Evolutionary conservation across 2,113 vertebrate genomes (phyloP).

Genomic region (Panurus biarmicus): DNA sequence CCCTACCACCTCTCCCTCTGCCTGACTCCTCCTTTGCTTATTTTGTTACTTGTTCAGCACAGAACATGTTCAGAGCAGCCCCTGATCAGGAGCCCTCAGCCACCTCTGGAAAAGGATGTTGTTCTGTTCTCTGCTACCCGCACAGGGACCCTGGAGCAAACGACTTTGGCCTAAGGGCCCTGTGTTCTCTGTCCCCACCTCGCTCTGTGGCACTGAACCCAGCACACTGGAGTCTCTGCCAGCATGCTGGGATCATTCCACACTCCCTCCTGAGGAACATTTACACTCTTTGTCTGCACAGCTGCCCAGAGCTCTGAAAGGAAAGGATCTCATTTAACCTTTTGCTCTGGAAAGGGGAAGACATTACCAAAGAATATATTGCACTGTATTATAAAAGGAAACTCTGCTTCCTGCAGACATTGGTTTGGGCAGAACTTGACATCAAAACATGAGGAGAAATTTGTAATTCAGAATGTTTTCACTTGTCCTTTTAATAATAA

Average conservation of each 20-base stretch:
- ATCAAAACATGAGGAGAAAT: background rate
- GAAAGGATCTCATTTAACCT: background rate
- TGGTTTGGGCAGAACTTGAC: background rate
- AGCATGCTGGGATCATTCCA: background rate
- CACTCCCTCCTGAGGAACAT: background rate
- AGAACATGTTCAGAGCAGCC: background rate
- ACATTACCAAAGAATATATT: background rate
- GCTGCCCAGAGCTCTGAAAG: background rate
- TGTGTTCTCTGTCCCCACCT: background rate
- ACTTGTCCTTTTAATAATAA: background rate
- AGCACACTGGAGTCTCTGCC: background rate
- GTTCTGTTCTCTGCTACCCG: background rate
- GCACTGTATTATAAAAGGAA: background rate
- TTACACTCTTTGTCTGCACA: background rate
- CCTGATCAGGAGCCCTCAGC: background rate
- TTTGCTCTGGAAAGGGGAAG: background rate
- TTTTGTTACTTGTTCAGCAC: background rate
- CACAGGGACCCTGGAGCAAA: background rate
- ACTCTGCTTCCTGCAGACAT: background rate
- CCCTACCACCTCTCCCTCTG: background rate
- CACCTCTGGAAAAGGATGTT: background rate
- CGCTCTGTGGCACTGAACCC: accelerated
- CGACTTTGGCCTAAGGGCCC: accelerated
- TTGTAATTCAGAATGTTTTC: background rate
- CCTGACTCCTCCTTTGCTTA: background rate